A percentile compares a stretch with the other conserved stretches of the same genome.
Conservation (phyloP, 2,797 vertebrate species). For the Schizothorax lantsangensis region DNA sequence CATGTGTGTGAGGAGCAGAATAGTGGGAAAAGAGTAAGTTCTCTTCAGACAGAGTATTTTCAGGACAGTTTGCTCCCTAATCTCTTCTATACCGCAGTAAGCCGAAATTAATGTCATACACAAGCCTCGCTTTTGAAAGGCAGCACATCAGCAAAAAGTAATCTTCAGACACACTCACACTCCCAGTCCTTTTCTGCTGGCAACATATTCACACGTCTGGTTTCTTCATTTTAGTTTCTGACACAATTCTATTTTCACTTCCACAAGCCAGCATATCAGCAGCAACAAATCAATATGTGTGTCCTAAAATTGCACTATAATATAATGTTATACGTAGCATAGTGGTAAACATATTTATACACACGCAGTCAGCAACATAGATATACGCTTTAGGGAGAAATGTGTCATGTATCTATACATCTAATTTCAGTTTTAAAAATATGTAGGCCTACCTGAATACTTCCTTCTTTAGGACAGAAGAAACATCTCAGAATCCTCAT, state of each 20-base stretch:
- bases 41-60: constrained; percentile 34
- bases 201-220: constrained; percentile 28
- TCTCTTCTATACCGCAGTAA: constrained; percentile 29
- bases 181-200: constrained; percentile 24
- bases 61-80: constrained; percentile 37
- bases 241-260: constrained; percentile 52
- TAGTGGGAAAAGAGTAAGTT: constrained; percentile 16
- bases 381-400: neutral
- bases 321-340: constrained; percentile 9
- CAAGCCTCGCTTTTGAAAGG: constrained; percentile 29
- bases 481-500: neutral
- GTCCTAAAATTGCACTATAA: constrained; percentile 23
- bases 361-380: neutral
- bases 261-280: constrained; percentile 35
- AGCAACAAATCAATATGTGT: constrained; percentile 55
- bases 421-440: neutral
- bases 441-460: neutral
- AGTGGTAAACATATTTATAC: constrained; percentile 7
- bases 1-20: constrained; percentile 21
- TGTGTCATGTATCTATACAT: neutral
- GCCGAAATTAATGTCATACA: constrained; percentile 44
- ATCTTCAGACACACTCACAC: constrained; percentile 38
- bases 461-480: neutral
- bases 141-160: constrained; percentile 20
- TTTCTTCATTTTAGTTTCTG: neutral